Conservation (phyloP, 2,888 invertebrate species). For the Ptycholaimellus sp. region DNA sequence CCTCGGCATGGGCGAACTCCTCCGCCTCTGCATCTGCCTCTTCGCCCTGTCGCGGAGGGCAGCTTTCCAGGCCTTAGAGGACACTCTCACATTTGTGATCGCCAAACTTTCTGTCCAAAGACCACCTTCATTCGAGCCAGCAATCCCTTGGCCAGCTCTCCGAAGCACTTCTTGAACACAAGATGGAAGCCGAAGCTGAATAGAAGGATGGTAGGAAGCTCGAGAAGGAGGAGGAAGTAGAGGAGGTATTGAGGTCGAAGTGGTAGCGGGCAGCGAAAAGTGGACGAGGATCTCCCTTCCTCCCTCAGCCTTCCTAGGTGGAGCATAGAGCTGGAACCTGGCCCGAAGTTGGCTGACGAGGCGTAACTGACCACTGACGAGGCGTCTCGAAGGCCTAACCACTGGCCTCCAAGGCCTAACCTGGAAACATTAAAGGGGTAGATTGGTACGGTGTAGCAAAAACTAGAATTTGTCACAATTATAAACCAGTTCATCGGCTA, state of each 20-base stretch:
- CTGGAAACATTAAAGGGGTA: too few relatives aligned
- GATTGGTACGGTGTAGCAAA: too few relatives aligned
- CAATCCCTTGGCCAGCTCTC: constrained; percentile 11
- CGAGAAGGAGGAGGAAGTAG: constrained; percentile 44
- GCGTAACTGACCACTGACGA: too few relatives aligned
- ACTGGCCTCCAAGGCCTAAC: too few relatives aligned
- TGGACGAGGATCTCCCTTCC: constrained; percentile 33
- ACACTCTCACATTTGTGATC: too few relatives aligned
- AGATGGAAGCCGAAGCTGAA: constrained; percentile 16
- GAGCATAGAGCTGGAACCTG: neutral
- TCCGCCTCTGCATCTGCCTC: neutral
- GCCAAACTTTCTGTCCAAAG: neutral
- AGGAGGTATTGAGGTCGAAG: constrained; percentile 82
- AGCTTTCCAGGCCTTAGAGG: neutral
- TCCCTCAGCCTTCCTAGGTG: neutral
- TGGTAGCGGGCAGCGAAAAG: constrained; percentile 85
- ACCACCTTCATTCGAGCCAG: constrained; percentile 13
- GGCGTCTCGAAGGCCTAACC: too few relatives aligned
- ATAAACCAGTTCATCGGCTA: too few relatives aligned
- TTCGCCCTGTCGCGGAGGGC: neutral
- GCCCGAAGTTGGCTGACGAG: neutral
- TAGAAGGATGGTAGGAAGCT: constrained; percentile 11
- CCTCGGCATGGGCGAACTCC: constrained; percentile 12
- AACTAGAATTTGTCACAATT: too few relatives aligned
- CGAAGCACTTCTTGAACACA: constrained; percentile 15